Conservation (phyloP, 2,888 invertebrate genomes). For the Pyrrhia umbra region DNA sequence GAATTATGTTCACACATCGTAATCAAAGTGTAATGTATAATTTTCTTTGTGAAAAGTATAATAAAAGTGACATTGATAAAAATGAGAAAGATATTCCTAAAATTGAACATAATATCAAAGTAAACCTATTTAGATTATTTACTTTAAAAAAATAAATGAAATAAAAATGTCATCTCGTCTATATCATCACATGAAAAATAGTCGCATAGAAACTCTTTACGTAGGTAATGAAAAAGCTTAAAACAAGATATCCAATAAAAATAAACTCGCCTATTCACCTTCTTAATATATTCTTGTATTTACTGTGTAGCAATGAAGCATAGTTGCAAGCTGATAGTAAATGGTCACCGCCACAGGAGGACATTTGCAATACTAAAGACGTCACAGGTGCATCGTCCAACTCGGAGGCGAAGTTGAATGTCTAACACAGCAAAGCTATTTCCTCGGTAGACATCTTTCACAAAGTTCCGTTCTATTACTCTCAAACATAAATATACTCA, state of each 20-base stretch:
- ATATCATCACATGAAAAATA: too few relatives aligned
- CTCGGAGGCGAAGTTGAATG: neutral
- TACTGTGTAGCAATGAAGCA: too few relatives aligned
- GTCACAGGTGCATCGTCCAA: neutral
- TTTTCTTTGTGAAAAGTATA: conserved; percentile 24
- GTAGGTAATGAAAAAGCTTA: too few relatives aligned
- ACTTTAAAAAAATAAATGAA: neutral
- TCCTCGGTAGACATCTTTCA: neutral
- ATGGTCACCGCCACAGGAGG: neutral
- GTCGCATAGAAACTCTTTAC: too few relatives aligned
- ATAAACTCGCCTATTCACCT: neutral
- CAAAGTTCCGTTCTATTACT: neutral
- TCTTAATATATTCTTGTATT: neutral
- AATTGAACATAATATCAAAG: neutral
- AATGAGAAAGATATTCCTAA: conserved; percentile 7
- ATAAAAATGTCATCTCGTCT: neutral
- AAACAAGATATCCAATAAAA: neutral
- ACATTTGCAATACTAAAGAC: neutral
- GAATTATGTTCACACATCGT: conserved; percentile 52
- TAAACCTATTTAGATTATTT: neutral
- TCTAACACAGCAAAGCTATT: neutral
- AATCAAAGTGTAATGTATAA: conserved; percentile 45
- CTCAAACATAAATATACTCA: too few relatives aligned
- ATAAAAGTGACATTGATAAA: conserved; percentile 22
- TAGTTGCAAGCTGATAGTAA: neutral